These are phyloP conservation scores for Rostratula benghalensis DNA, from an alignment of 2,113 vertebrate species.

Conservation along the genomic window DNA sequence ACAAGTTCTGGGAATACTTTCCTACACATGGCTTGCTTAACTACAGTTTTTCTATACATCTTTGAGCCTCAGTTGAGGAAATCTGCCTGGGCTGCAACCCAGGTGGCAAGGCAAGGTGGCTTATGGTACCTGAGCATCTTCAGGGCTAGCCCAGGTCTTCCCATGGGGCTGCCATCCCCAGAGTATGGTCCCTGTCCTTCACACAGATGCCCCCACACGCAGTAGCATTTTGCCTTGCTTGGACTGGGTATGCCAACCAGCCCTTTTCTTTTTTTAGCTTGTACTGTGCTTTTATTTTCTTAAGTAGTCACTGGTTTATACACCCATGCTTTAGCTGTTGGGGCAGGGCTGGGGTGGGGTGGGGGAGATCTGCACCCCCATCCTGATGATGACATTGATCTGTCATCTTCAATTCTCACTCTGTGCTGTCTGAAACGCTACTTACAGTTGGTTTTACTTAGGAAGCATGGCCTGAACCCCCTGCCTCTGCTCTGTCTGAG, in stretches of 20 bases:
- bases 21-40: fast-evolving
- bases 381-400: not conserved
- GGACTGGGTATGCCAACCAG: not conserved
- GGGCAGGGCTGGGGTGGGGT: too few species aligned
- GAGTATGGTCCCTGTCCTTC: not conserved
- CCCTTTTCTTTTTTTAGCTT: not conserved
- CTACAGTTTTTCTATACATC: not conserved
- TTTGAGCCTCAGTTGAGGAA: not conserved
- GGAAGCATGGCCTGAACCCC: fast-evolving
- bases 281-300: not conserved
- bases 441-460: not conserved
- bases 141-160: not conserved
- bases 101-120: not conserved
- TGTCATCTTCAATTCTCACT: not conserved
- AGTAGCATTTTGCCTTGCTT: not conserved
- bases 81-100: not conserved
- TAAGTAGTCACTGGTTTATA: not conserved
- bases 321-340: not conserved
- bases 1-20: not conserved
- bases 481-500: not conserved
- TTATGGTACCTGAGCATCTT: not conserved
- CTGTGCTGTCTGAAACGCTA: not conserved
- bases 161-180: not conserved
- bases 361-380: not conserved
- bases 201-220: fast-evolving